Evolutionary conservation across 2,888 invertebrate species (phyloP).

Genomic region (Epicampocera succincta): DNA sequence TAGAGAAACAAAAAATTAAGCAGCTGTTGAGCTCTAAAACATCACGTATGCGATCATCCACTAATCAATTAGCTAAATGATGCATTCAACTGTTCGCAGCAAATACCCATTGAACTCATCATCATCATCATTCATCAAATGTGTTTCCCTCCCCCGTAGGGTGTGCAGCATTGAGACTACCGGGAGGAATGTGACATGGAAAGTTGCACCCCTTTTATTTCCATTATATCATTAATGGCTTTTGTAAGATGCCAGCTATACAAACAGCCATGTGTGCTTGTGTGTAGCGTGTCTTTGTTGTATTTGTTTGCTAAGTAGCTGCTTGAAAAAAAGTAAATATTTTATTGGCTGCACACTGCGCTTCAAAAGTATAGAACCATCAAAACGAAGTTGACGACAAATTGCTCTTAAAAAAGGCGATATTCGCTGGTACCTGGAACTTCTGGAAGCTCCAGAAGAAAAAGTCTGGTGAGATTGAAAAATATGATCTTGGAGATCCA

Average conservation of each 20-base stretch:
- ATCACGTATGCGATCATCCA: constrained; percentile 9
- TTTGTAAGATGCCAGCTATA: constrained; percentile 36
- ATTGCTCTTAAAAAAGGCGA: too few relatives aligned
- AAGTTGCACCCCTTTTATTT: constrained; percentile 54
- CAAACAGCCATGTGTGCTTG: constrained; percentile 5
- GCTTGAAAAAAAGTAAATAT: constrained; percentile 41
- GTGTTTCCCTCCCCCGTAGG: background rate
- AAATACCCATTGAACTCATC: constrained; percentile 20
- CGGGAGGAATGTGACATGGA: constrained; percentile 54
- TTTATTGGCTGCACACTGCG: too few relatives aligned
- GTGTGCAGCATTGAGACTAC: background rate
- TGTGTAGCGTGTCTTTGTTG: background rate
- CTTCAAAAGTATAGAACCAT: too few relatives aligned
- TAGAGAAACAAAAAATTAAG: constrained; percentile 23
- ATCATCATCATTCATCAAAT: constrained; percentile 56
- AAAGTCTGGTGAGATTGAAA: too few relatives aligned
- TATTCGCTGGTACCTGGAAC: too few relatives aligned
- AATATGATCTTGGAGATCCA: too few relatives aligned
- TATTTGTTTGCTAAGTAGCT: constrained; percentile 52
- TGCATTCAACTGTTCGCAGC: constrained; percentile 10
- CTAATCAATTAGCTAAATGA: constrained; percentile 23
- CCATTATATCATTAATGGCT: constrained; percentile 35
- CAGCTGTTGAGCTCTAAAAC: constrained; percentile 48
- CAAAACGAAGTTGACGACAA: too few relatives aligned
- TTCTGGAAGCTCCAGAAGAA: too few relatives aligned